Conservation (phyloP, 1,140 invertebrate genomes). For the Pteromalus puparum region DNA sequence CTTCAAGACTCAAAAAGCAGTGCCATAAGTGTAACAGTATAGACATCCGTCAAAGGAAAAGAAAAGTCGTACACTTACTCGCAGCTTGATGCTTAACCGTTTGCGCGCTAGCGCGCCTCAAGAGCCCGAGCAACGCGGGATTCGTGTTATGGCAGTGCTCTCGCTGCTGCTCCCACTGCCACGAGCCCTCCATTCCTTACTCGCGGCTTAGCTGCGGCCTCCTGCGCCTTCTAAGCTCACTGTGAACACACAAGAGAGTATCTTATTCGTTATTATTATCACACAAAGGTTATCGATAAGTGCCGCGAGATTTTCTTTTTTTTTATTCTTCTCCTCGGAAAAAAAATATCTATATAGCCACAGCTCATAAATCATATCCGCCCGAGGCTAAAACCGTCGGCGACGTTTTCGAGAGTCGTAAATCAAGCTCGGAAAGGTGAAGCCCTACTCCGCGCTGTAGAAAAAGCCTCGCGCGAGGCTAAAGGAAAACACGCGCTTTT, state of each 20-base stretch:
- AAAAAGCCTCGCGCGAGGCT: neutral
- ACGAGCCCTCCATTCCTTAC: conserved; percentile 74
- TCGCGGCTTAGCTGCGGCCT: conserved; percentile 60
- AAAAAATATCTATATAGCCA: neutral
- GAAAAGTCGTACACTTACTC: conserved; percentile 49
- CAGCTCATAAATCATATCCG: conserved; percentile 31
- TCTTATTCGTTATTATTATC: too few relatives aligned
- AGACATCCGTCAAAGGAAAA: too few relatives aligned
- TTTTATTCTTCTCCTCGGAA: neutral
- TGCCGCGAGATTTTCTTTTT: too few relatives aligned
- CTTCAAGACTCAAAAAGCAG: neutral
- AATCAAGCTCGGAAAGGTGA: conserved; percentile 14
- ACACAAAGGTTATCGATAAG: too few relatives aligned
- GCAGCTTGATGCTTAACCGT: conserved; percentile 34
- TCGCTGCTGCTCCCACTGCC: conserved; percentile 69
- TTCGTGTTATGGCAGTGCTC: conserved; percentile 63
- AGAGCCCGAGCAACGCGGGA: conserved; percentile 33
- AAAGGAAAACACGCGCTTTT: neutral
- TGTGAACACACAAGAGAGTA: conserved; percentile 50
- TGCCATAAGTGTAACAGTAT: too few relatives aligned
- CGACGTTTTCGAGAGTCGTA: conserved; percentile 31
- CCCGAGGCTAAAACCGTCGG: conserved; percentile 30
- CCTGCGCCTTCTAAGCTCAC: conserved; percentile 60
- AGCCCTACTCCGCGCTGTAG: neutral
- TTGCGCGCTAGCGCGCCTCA: conserved; percentile 17